Conservation (phyloP, 2,888 invertebrate genomes). For the Agrenia bidenticulata region DNA sequence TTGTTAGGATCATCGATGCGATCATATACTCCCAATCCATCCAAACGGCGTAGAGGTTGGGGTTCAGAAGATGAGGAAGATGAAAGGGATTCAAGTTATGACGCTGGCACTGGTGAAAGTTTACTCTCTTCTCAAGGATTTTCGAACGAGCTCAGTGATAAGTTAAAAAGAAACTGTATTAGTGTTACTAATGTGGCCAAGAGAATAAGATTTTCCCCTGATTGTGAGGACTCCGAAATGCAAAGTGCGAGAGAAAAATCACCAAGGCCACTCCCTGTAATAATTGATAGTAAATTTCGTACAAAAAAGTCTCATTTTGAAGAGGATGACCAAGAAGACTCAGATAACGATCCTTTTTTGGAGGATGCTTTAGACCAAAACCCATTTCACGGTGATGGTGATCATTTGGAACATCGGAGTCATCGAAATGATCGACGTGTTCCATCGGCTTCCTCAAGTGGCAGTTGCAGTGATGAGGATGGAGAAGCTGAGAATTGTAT, state of each 20-base stretch:
- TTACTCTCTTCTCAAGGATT: not conserved
- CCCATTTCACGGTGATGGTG: constrained; percentile 23
- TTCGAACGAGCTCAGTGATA: constrained; percentile 28
- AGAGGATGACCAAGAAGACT: constrained; percentile 22
- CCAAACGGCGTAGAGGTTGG: constrained; percentile 44
- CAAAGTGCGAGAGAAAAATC: constrained; percentile 3
- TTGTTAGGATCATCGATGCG: constrained; percentile 14
- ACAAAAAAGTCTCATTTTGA: constrained; percentile 43
- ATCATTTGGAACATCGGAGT: constrained; percentile 5
- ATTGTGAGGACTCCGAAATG: constrained; percentile 18
- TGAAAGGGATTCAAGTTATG: constrained; percentile 23
- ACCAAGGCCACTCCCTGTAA: not conserved
- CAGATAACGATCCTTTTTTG: constrained; percentile 50
- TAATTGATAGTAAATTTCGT: constrained; percentile 26
- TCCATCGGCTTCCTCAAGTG: constrained; percentile 45
- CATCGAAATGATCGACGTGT: constrained; percentile 48
- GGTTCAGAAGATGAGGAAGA: constrained; percentile 44
- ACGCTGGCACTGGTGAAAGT: constrained; percentile 8
- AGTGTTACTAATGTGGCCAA: constrained; percentile 38
- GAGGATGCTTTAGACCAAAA: constrained; percentile 42
- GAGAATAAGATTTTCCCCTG: constrained; percentile 33
- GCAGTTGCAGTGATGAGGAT: constrained; percentile 46
- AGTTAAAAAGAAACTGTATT: constrained; percentile 25
- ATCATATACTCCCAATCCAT: constrained; percentile 21
- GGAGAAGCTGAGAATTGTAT: constrained; percentile 54